A percentile compares a stretch with the other conserved stretches of the same genome.
phyloP scores from a whole-genome alignment of 2,113 vertebrate genomes.

The Thunnus maccoyii region DNA sequence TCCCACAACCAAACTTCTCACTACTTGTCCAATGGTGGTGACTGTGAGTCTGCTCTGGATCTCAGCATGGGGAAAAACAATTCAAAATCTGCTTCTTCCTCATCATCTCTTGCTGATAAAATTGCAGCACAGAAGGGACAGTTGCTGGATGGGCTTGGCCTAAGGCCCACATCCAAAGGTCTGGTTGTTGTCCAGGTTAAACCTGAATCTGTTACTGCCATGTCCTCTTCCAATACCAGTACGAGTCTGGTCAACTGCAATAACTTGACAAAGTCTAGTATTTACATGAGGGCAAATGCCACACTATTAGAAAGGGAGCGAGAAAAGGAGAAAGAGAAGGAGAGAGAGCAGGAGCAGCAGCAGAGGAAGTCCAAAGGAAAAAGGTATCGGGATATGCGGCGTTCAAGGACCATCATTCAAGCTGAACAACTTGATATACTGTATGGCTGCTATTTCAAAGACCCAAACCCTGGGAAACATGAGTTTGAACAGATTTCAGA shows the following conservation, averaged over 20 bases:
- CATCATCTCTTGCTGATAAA: conserved; percentile 71
- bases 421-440: conserved; percentile 93
- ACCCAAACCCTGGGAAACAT: conserved; percentile 92
- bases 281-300: conserved; percentile 77
- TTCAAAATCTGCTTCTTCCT: conserved; percentile 72
- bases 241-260: conserved; percentile 74
- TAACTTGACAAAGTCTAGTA: conserved; percentile 76
- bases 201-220: conserved; percentile 73
- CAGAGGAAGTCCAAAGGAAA: conserved; percentile 81
- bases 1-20: conserved; percentile 70
- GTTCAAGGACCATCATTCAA: conserved; percentile 92
- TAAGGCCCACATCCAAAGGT: conserved; percentile 82
- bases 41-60: conserved; percentile 84
- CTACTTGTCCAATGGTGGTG: conserved; percentile 80
- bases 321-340: conserved; percentile 72
- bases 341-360: conserved; percentile 67
- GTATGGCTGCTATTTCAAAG: conserved; percentile 93
- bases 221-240: conserved; percentile 70
- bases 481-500: conserved; percentile 94
- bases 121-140: conserved; percentile 81
- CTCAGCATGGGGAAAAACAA: conserved; percentile 85
- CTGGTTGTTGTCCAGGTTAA: conserved; percentile 86
- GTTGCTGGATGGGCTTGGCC: conserved; percentile 83
- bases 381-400: conserved; percentile 85
- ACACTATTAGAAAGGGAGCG: conserved; percentile 74